Conservation (phyloP, 2,113 vertebrate genomes). For the Tylochromis polylepis region DNA sequence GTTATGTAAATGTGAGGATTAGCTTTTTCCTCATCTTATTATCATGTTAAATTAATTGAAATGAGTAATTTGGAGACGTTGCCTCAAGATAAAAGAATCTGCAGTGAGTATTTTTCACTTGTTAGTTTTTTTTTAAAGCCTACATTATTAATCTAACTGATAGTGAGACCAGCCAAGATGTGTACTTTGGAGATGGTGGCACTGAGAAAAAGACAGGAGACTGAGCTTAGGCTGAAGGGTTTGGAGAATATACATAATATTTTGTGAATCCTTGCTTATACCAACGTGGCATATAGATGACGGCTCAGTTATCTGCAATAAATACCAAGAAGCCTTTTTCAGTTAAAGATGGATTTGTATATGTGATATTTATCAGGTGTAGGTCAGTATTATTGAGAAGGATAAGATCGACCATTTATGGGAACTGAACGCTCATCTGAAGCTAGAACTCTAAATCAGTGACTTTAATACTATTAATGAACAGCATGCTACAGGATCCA, state of each 20-base stretch:
- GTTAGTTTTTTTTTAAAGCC: neutral
- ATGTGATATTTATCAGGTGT: neutral
- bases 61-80: neutral
- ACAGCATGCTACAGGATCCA: no score
- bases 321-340: neutral
- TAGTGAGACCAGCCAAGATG: neutral
- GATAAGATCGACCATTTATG: neutral
- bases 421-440: neutral
- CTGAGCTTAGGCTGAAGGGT: neutral
- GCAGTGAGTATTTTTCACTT: neutral
- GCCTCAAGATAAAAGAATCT: neutral
- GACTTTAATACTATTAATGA: neutral
- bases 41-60: neutral
- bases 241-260: neutral
- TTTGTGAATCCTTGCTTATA: neutral
- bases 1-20: neutral
- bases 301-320: neutral
- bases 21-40: neutral
- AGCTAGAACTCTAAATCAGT: neutral
- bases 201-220: neutral
- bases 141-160: neutral
- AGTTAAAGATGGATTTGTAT: neutral
- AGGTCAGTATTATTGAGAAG: neutral
- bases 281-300: rapidly evolving
- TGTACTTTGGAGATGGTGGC: neutral